phyloP scores from a whole-genome alignment of 1,140 invertebrate genomes.

The Galendromus occidentalis region DNA sequence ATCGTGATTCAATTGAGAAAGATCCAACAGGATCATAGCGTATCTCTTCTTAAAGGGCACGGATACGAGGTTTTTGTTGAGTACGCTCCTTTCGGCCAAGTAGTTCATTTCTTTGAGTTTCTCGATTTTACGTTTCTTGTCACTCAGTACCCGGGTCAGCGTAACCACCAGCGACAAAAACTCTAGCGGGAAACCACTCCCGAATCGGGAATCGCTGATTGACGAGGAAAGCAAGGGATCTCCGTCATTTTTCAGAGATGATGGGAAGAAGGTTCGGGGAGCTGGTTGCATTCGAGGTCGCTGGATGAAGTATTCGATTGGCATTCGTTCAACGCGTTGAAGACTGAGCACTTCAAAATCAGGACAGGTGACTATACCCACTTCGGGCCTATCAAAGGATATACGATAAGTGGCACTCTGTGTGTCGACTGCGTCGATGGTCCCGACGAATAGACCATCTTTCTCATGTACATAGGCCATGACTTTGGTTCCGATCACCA shows the following conservation, averaged over 20 bases:
- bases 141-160: conserved; percentile 57
- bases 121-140: conserved; percentile 58
- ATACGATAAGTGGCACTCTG: conserved; percentile 92
- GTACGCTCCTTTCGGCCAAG: conserved; percentile 51
- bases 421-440: conserved; percentile 90
- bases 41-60: conserved; percentile 73
- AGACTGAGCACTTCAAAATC: conserved; percentile 70
- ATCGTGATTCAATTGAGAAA: conserved; percentile 72
- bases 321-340: conserved; percentile 5
- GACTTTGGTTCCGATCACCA: conserved; percentile 92
- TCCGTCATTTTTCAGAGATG: not conserved
- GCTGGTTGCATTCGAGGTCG: conserved; percentile 15
- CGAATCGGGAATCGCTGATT: not conserved
- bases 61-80: conserved; percentile 30
- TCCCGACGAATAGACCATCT: conserved; percentile 88
- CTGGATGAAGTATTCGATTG: conserved; percentile 2
- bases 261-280: not conserved
- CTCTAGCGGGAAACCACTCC: conserved; percentile 52
- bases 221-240: not conserved
- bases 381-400: conserved; percentile 74
- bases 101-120: conserved; percentile 65
- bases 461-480: conserved; percentile 47
- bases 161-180: conserved; percentile 66
- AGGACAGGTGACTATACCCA: conserved; percentile 86
- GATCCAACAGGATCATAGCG: conserved; percentile 61